These are phyloP conservation scores for Pomatorhinus ruficollis DNA, from an alignment of 2,113 vertebrate genomes.

Conservation along the genomic window DNA sequence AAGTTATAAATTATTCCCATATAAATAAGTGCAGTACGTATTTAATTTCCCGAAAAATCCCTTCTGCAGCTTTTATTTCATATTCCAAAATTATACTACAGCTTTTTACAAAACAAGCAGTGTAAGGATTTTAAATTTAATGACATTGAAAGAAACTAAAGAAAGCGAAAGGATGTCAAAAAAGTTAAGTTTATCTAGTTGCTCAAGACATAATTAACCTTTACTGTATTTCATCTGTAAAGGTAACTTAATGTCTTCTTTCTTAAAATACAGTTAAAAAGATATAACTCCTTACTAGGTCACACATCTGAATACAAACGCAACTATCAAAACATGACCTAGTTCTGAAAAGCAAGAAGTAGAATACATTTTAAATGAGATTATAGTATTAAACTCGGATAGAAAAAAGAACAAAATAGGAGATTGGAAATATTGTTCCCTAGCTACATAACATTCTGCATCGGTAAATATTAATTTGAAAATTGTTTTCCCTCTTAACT, in stretches of 20 bases:
- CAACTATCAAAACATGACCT: constrained; percentile 33
- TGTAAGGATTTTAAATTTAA: not conserved
- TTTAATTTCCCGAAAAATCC: constrained; percentile 35
- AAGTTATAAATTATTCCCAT: constrained; percentile 2
- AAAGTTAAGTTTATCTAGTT: not conserved
- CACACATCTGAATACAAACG: not conserved
- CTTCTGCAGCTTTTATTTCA: not conserved
- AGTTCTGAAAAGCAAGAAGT: constrained; percentile 26
- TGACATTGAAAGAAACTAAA: not conserved
- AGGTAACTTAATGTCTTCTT: not conserved
- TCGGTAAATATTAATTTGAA: not conserved
- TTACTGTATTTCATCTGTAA: not conserved
- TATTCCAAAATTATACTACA: not conserved
- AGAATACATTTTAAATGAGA: constrained; percentile 27
- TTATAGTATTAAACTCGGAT: not conserved
- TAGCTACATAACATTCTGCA: not conserved
- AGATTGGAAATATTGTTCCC: not conserved
- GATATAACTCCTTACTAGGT: not conserved
- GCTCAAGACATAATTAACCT: not conserved
- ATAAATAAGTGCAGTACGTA: not conserved
- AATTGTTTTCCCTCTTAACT: not conserved
- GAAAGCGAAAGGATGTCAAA: not conserved
- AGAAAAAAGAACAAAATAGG: constrained; percentile 7
- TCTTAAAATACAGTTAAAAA: not conserved
- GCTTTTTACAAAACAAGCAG: not conserved